phyloP scores from a whole-genome alignment of 2,888 invertebrate genomes.

The Tetramorium bicarinatum region DNA sequence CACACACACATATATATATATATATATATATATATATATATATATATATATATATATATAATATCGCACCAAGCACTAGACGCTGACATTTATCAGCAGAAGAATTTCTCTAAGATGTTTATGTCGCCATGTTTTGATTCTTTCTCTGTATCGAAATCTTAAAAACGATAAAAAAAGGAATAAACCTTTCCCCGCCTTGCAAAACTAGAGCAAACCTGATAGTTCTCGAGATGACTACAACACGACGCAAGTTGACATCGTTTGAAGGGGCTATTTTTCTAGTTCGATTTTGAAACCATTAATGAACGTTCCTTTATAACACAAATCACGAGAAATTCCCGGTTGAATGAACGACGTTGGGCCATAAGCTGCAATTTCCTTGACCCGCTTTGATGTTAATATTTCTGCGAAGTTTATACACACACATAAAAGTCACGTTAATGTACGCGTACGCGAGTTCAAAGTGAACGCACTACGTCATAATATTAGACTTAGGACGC shows the following conservation, averaged over 20 bases:
- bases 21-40: no score
- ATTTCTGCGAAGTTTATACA: constrained; percentile 43
- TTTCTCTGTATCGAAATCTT: neutral
- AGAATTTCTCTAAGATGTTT: neutral
- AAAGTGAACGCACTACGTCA: constrained; percentile 36
- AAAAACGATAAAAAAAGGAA: neutral
- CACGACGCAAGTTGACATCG: neutral
- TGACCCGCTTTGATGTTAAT: constrained; percentile 60
- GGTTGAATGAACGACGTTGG: constrained; percentile 61
- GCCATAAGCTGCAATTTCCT: constrained; percentile 57
- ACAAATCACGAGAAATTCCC: constrained; percentile 30
- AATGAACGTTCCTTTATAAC: neutral
- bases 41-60: neutral
- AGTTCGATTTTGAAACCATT: constrained; percentile 4
- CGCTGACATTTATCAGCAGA: constrained; percentile 9
- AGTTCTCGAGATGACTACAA: constrained; percentile 7
- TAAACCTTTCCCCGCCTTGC: neutral
- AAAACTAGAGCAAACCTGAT: neutral
- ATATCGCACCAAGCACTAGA: neutral
- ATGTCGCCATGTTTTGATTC: neutral
- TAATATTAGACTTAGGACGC: constrained; percentile 31
- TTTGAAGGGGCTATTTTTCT: constrained; percentile 6
- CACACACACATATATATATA: no score
- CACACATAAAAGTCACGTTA: constrained; percentile 12
- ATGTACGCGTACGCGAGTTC: neutral